Conservation (phyloP, 2,888 invertebrate species). For the Seira musarum region DNA sequence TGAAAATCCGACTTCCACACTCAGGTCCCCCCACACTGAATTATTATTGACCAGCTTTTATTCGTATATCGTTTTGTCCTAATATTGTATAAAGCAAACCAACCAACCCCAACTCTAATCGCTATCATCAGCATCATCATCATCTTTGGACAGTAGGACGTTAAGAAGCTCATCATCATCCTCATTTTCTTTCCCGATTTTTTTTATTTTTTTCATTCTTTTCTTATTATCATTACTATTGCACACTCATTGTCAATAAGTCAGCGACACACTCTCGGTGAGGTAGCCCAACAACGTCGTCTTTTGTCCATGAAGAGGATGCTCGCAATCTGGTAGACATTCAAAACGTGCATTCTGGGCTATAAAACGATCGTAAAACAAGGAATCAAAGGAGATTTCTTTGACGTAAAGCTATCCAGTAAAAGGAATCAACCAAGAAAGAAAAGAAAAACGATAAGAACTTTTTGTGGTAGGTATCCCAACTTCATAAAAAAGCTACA, state of each 20-base stretch:
- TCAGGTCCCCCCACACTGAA: too few species aligned
- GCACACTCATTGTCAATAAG: neutral
- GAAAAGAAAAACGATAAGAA: conserved; percentile 10
- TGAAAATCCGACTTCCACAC: too few species aligned
- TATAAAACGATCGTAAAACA: conserved; percentile 47
- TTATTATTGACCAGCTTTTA: too few species aligned
- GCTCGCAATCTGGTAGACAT: neutral
- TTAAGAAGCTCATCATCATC: neutral
- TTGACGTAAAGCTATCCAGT: conserved; percentile 29
- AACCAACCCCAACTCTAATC: too few species aligned
- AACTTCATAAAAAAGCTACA: neutral
- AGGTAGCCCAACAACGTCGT: neutral
- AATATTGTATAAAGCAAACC: too few species aligned
- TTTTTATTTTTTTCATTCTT: neutral
- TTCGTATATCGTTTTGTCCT: too few species aligned
- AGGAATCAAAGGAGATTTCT: conserved; percentile 49
- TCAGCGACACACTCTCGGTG: neutral
- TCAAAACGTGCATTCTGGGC: conserved; percentile 10
- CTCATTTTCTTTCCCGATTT: neutral
- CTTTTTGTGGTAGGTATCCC: conserved; percentile 1
- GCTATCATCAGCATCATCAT: too few species aligned
- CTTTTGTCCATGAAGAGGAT: neutral
- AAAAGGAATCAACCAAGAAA: conserved; percentile 1
- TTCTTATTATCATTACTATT: neutral
- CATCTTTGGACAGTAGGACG: too few species aligned